These are phyloP conservation scores for Drosophila malerkotliana DNA, from an alignment of 1,140 invertebrate genomes.

Conservation along the genomic window DNA sequence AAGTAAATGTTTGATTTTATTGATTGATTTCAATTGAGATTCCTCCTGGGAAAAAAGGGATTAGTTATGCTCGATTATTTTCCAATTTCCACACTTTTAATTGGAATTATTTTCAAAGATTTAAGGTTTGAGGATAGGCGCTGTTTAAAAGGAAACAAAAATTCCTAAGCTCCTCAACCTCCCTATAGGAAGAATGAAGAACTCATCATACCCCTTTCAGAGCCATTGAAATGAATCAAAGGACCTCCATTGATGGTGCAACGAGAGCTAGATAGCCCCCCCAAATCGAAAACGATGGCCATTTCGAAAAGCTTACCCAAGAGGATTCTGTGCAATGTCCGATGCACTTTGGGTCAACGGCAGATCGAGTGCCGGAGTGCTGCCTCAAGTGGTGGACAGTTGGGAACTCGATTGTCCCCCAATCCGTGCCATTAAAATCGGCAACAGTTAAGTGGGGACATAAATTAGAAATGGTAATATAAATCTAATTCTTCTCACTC, in stretches of 20 bases:
- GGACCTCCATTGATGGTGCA: conserved; percentile 18
- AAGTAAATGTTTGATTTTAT: conserved; percentile 30
- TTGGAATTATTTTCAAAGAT: background rate
- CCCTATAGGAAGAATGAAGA: background rate
- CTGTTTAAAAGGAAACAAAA: background rate
- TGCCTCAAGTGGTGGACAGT: conserved; percentile 5
- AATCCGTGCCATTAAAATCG: conserved; percentile 48
- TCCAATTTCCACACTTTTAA: conserved; percentile 18
- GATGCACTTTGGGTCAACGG: conserved; percentile 26
- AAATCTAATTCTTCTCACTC: conserved; percentile 43
- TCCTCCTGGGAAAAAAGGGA: background rate
- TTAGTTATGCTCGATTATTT: conserved; percentile 18
- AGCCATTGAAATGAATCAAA: conserved; percentile 11
- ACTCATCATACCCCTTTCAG: conserved; percentile 33
- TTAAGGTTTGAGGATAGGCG: background rate
- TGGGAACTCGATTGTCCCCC: background rate
- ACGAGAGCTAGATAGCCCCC: conserved; percentile 22
- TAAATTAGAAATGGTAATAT: conserved; percentile 78
- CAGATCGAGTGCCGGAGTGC: conserved; percentile 1
- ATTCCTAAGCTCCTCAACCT: background rate
- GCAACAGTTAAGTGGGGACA: conserved; percentile 71
- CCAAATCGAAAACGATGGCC: conserved; percentile 34
- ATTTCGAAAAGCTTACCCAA: conserved; percentile 28
- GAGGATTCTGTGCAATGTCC: background rate
- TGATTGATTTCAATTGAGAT: conserved; percentile 24